Evolutionary conservation across 2,888 invertebrate species (phyloP), one percentile per base, ranked within the genome.

Genomic region (Pantelozetes paolii): DNA sequence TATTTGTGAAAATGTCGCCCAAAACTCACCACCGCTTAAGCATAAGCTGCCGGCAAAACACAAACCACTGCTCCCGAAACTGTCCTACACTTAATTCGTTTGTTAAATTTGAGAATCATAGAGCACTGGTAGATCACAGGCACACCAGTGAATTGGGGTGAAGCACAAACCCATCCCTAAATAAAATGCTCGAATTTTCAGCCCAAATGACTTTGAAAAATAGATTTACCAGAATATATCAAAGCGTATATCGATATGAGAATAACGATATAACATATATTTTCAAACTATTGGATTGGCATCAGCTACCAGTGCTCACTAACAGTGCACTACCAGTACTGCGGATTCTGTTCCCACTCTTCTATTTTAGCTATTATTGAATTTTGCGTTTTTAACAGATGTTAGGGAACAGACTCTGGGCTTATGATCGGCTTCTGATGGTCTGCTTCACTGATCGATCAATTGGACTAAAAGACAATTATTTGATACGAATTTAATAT

Each of bases 61-160:
- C 40, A 67, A 67, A 67, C 67, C 67, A 67, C 67, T 67, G 36
- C 32, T 20, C 40, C 67, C 59, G 26, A n/a, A 62, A 62, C 67
- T 67, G 42, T 67, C 67, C 40, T 67, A 26, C 6, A 36, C 23
- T 67, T 71, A 71, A 54, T 48, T 45, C 42, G 15, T 32, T 32
- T 71, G 54, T 71, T 54, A 71, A 71, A 71, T 71, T 71, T 71
- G 71, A 71, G 54, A 71, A 30, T 67, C 67, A 67, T 67, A 67
- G 67, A 67, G 67, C 67, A 40, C 59, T 62, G 28, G 32, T 32
- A 30, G 15, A 9, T 11, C 50, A 50, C n/a, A 8, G 26, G 28
- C 13, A 64, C 9, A 70, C n/a, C 2, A 70, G n/a, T 42, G 48
- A 71, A 54, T 71, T 50, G 71, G 71, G 71, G 71, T 71, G 48